Conservation (phyloP, 1,140 invertebrate species). For the Lutraria rhynchaena region DNA sequence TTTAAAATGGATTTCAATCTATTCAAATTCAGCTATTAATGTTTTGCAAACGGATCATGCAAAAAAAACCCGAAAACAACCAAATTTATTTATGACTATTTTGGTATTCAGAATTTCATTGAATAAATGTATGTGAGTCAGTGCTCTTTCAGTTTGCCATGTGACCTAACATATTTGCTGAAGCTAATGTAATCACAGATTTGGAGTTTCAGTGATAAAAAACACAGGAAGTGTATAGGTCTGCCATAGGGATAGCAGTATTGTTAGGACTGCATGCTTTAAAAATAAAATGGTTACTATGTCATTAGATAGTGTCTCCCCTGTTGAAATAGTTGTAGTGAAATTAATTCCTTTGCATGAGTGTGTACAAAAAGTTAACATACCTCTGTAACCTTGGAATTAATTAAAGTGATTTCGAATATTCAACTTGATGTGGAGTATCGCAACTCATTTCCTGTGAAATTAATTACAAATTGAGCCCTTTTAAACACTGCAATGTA, state of each 20-base stretch:
- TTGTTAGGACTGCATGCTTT: conserved; percentile 28
- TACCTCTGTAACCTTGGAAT: conserved; percentile 28
- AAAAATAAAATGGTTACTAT: conserved; percentile 55
- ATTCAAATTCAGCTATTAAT: too few species aligned
- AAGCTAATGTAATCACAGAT: not conserved
- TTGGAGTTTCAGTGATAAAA: conserved; percentile 27
- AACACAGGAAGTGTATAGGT: conserved; percentile 32
- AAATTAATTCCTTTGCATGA: conserved; percentile 33
- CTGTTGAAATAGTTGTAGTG: conserved; percentile 1
- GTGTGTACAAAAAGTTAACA: conserved; percentile 1
- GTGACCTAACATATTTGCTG: too few species aligned
- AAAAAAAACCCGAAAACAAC: too few species aligned
- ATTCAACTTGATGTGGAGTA: not conserved
- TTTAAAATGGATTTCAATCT: not conserved
- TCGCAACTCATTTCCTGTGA: conserved; percentile 36
- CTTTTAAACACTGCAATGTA: not conserved
- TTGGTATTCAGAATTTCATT: too few species aligned
- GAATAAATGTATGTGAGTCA: too few species aligned
- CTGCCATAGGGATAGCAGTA: too few species aligned
- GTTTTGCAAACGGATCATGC: too few species aligned
- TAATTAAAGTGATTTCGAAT: conserved; percentile 27
- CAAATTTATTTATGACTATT: too few species aligned
- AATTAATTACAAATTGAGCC: conserved; percentile 19
- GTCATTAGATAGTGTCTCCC: conserved; percentile 3
- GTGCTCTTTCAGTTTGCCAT: too few species aligned